Evolutionary conservation across 2,797 vertebrate genomes (phyloP).

Genomic region (Phrynocephalus forsythii): DNA sequence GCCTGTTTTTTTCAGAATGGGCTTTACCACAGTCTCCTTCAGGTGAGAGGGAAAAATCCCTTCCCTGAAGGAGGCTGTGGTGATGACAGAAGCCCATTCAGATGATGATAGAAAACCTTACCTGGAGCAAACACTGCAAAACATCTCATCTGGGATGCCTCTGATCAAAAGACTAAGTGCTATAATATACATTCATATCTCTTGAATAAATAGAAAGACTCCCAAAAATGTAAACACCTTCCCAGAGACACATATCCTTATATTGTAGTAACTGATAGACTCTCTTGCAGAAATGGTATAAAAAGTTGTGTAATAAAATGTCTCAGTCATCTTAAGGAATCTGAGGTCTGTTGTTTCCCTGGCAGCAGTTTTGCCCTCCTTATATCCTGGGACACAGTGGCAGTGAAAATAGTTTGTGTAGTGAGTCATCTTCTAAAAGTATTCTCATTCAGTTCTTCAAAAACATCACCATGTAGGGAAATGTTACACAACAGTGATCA

Average conservation of each 20-base stretch:
- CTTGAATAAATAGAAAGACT: not conserved
- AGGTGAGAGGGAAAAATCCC: too few relatives aligned
- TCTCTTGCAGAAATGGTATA: not conserved
- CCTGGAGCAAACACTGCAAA: slow-evolving; percentile 23
- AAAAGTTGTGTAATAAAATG: not conserved
- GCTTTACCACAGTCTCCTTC: too few relatives aligned
- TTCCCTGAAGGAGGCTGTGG: too few relatives aligned
- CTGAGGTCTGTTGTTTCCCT: not conserved
- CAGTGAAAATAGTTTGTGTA: not conserved
- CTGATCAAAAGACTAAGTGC: slow-evolving; percentile 42
- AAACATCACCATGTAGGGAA: not conserved
- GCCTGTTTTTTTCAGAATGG: too few relatives aligned
- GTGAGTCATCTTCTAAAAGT: not conserved
- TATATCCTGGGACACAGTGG: not conserved
- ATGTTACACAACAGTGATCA: not conserved
- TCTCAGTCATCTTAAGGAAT: slow-evolving; percentile 7
- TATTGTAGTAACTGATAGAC: not conserved
- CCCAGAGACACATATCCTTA: not conserved
- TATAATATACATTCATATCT: slow-evolving; percentile 24
- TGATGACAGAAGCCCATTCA: too few relatives aligned
- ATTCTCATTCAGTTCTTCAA: not conserved
- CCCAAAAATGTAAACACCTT: slow-evolving; percentile 29
- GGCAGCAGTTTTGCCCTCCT: not conserved
- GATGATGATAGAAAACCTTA: slow-evolving; percentile 33
- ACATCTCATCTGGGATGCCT: slow-evolving; percentile 19